Conservation (phyloP, 1,140 invertebrate species). For the Calliphora vicina region DNA sequence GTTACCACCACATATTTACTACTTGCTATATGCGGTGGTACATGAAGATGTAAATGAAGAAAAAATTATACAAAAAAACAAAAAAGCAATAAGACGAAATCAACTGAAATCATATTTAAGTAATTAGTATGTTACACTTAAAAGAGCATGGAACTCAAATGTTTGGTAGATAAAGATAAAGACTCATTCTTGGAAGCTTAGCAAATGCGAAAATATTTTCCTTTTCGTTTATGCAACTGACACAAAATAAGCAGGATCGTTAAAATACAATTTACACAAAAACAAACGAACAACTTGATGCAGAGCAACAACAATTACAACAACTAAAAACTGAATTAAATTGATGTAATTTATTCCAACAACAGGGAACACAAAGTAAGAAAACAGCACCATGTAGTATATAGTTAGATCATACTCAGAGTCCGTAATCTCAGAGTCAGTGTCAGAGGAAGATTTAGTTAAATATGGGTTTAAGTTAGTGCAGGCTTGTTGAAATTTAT, state of each 20-base stretch:
- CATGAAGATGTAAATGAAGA: background rate
- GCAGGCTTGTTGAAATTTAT: conserved; percentile 30
- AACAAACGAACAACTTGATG: background rate
- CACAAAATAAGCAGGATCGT: background rate
- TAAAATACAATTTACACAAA: conserved; percentile 34
- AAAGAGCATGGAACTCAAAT: conserved; percentile 4
- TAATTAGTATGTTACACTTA: conserved; percentile 32
- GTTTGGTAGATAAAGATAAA: background rate
- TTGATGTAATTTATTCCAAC: conserved; percentile 10
- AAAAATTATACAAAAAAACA: background rate
- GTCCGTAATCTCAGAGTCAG: background rate
- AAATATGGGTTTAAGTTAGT: conserved; percentile 16
- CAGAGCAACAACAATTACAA: background rate
- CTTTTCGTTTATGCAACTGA: background rate
- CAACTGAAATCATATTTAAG: conserved; percentile 27
- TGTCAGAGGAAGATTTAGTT: background rate
- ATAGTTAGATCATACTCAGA: background rate
- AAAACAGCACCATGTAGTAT: background rate
- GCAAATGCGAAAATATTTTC: conserved; percentile 4
- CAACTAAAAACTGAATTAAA: conserved; percentile 20
- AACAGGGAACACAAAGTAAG: background rate
- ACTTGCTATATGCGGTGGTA: background rate
- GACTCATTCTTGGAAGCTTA: conserved; percentile 4
- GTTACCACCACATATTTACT: background rate
- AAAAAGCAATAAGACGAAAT: background rate